Evolutionary conservation across 1,140 invertebrate genomes (phyloP).

Genomic region (Caenorhabditis latens): DNA sequence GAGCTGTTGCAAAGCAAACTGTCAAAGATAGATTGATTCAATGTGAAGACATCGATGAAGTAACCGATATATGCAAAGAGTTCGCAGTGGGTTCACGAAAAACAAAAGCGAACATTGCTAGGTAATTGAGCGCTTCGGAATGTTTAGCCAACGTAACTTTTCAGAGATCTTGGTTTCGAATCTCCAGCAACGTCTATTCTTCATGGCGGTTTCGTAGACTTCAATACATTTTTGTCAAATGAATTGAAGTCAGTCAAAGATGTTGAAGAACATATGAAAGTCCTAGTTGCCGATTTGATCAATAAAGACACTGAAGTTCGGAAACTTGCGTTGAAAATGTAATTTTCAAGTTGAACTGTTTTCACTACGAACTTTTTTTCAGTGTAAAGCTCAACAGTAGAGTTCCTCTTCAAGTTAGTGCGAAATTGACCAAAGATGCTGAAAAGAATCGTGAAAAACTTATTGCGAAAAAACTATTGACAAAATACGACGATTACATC

Average conservation of each 20-base stretch:
- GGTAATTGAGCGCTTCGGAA: background rate
- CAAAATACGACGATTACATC: slow-evolving; percentile 7
- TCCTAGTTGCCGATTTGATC: slow-evolving; percentile 32
- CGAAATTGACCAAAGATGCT: background rate
- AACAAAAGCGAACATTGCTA: slow-evolving; percentile 32
- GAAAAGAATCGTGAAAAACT: background rate
- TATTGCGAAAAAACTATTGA: background rate
- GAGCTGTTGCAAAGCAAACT: background rate
- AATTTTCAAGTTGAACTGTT: background rate
- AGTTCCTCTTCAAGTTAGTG: background rate
- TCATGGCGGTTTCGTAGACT: slow-evolving; percentile 1
- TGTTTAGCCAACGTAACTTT: background rate
- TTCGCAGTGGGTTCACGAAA: background rate
- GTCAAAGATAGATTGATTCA: background rate
- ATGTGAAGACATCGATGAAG: slow-evolving; percentile 29
- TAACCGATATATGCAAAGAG: slow-evolving; percentile 29
- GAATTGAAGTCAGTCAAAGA: slow-evolving; percentile 10
- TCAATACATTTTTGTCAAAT: background rate
- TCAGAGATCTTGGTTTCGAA: slow-evolving; percentile 33
- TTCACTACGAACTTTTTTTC: background rate
- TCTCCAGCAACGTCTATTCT: background rate
- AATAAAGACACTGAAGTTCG: slow-evolving; percentile 9
- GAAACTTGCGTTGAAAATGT: slow-evolving; percentile 15
- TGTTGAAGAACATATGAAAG: slow-evolving; percentile 45
- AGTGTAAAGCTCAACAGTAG: background rate